Evolutionary conservation across 1,140 invertebrate genomes (phyloP).

Genomic region (Tetragnatha versicolor): DNA sequence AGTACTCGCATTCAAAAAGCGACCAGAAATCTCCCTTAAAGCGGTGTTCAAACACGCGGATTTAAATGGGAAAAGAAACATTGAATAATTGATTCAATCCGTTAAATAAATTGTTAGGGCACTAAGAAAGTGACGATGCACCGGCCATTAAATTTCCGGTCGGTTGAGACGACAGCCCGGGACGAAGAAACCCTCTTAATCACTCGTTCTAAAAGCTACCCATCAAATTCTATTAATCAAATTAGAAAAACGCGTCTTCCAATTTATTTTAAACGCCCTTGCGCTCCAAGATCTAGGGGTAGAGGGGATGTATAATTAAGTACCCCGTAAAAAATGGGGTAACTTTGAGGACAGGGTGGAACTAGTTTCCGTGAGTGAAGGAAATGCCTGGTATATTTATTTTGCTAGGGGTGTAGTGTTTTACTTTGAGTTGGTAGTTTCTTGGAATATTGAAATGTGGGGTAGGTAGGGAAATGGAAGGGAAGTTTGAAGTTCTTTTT

Average conservation of each 20-base stretch:
- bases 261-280: not conserved
- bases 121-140: not conserved
- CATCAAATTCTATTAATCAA: not conserved
- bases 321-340: no score
- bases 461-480: no score
- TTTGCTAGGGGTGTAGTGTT: no score
- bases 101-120: slow-evolving; percentile 3
- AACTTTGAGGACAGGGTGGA: no score
- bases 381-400: no score
- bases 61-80: not conserved
- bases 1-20: no score
- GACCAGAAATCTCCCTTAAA: no score
- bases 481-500: no score
- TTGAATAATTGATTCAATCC: not conserved
- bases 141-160: not conserved
- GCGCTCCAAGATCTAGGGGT: not conserved
- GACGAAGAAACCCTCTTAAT: not conserved
- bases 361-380: no score
- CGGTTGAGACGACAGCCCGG: not conserved
- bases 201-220: not conserved
- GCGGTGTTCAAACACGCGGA: not conserved
- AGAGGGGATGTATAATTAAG: no score
- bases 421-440: no score
- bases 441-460: no score
- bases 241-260: not conserved